Evolutionary conservation across 1,140 invertebrate species (phyloP).

Genomic region (Euwallacea similis): DNA sequence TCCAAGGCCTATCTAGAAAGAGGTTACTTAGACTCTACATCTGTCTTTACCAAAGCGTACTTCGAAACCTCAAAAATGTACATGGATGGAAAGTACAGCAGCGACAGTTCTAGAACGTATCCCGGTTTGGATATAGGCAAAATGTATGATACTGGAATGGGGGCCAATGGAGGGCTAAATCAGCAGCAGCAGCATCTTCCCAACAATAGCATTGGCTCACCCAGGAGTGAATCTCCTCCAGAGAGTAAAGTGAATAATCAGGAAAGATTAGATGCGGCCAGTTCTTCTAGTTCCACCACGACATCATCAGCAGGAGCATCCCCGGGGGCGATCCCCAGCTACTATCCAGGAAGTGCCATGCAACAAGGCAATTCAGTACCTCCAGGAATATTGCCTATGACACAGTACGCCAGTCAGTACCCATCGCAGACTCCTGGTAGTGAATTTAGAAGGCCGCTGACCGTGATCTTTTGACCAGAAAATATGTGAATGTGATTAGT

Average conservation of each 20-base stretch:
- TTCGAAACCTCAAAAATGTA: constrained; percentile 76
- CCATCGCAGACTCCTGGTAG: constrained; percentile 54
- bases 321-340: constrained; percentile 63
- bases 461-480: constrained; percentile 87
- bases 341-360: constrained; percentile 61
- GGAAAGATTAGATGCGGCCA: constrained; percentile 60
- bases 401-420: constrained; percentile 66
- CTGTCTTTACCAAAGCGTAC: constrained; percentile 76
- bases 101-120: constrained; percentile 51
- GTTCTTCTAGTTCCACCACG: constrained; percentile 58
- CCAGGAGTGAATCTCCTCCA: constrained; percentile 63
- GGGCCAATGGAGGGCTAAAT: background rate
- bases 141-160: constrained; percentile 60
- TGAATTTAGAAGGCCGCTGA: constrained; percentile 77
- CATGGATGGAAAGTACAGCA: constrained; percentile 68
- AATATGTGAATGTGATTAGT: constrained; percentile 52
- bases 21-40: constrained; percentile 63
- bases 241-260: constrained; percentile 55
- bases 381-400: constrained; percentile 63
- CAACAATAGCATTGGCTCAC: constrained; percentile 54
- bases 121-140: constrained; percentile 66
- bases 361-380: constrained; percentile 56
- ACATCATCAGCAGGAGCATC: constrained; percentile 66
- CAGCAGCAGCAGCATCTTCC: constrained; percentile 49
- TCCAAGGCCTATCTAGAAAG: constrained; percentile 71